Conservation (phyloP, 2,113 vertebrate genomes). For the Bos javanicus region DNA sequence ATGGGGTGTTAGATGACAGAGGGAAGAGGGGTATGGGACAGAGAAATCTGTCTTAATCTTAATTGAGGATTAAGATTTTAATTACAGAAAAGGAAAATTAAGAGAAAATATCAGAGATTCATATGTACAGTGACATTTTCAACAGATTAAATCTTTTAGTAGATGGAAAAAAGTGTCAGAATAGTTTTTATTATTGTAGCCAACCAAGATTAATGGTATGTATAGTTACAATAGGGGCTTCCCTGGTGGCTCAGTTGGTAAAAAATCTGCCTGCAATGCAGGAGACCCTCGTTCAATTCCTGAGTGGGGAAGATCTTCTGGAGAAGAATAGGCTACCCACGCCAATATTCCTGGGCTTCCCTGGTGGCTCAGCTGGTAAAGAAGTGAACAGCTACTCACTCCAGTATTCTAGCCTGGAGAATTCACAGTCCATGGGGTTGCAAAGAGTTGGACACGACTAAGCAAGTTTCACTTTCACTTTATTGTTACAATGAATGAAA, state of each 20-base stretch:
- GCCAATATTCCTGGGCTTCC: background rate
- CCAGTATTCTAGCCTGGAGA: background rate
- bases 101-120: background rate
- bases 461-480: background rate
- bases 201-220: background rate
- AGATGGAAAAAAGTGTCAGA: background rate
- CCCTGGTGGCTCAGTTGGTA: background rate
- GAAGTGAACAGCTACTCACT: background rate
- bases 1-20: background rate
- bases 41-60: background rate
- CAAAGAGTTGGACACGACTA: background rate
- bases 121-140: background rate
- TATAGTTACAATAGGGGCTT: background rate
- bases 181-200: background rate
- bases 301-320: background rate
- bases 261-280: background rate
- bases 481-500: background rate
- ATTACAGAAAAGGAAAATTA: background rate
- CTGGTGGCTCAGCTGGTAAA: background rate
- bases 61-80: background rate
- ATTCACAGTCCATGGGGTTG: background rate
- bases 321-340: background rate
- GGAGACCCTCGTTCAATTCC: background rate
- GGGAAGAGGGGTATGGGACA: background rate
- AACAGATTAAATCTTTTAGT: background rate